These are phyloP conservation scores for Hapalemur alaotrensis DNA, from an alignment of 2,797 vertebrate species.

Conservation along the genomic window DNA sequence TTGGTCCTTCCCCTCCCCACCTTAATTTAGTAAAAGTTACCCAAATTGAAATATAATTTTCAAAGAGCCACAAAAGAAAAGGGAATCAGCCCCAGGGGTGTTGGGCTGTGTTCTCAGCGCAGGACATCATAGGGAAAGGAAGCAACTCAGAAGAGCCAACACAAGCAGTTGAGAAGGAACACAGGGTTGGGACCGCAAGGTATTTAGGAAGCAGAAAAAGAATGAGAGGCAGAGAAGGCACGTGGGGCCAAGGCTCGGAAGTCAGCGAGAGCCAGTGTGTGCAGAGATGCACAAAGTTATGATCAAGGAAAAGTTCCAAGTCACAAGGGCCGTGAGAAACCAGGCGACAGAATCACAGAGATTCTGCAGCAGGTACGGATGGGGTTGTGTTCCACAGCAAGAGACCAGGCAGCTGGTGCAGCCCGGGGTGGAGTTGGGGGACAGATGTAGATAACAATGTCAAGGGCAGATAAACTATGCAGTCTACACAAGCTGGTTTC, in stretches of 20 bases:
- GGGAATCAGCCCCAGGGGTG: neutral
- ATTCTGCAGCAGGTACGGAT: no score
- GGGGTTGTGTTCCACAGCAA: neutral
- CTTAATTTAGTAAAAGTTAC: neutral
- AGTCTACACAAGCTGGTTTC: neutral
- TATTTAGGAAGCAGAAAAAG: neutral
- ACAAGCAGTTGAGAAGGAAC: neutral
- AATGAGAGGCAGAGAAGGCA: neutral
- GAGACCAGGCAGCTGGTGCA: neutral
- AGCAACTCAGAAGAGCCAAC: neutral
- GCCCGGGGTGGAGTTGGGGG: neutral
- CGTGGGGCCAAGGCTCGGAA: accelerated
- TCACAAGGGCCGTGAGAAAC: neutral
- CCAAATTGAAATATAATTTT: neutral
- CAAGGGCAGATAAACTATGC: neutral
- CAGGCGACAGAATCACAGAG: neutral
- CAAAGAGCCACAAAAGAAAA: neutral
- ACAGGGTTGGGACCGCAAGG: neutral
- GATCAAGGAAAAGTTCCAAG: neutral
- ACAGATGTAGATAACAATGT: accelerated
- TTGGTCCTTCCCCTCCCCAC: accelerated
- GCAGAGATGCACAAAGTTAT: neutral
- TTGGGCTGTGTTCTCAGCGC: neutral
- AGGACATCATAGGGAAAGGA: no score
- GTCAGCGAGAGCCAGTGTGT: neutral